Base-by-base conservation (phyloP, 1,140 invertebrate genomes). In the Eueides isabella region DNA sequence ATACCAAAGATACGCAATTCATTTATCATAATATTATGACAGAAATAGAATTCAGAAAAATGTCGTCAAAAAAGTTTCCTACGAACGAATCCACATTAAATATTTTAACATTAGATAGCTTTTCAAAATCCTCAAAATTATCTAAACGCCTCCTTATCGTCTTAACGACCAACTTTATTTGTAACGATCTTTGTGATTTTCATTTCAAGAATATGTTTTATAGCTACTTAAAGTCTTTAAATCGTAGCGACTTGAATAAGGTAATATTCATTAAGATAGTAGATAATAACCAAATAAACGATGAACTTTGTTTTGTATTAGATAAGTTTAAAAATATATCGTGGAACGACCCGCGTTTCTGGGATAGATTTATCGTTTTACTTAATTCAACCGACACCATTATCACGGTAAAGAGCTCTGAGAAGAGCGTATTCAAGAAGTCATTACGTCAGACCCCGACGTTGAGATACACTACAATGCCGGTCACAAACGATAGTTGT, bases 1-100 rank as follows among this genome's bases (percentile, higher is more conserved):
- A 97, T 91, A 96, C 96, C 79, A 96, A 97, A 88, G 97, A 98
- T 91, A 96, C 97, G 64, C 95, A 96, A 76, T 97, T 98, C 80
- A 96, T 97, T 5, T 94, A 96, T 16, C 94, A 97, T 81, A 96
- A 96, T 73, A 94, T 98, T 35, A 96, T 96, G 23, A 94, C 96
- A 0, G 96, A 97, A 81, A 90, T 98, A 70, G 97, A 98, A 85
- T 92, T 90, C 74, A 86, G 91, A 75, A 93, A 93, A 84, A 90
- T 93, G 88, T 76, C 85, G n/a, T 81, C 84, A 7, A 92, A 90
- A 83, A 93, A 90, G 67, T 75, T 86, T 66, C 81, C 86, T 26
- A 48, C 80, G 26, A 91, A 89, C 61, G 91, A 93, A 76, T 77
- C 86, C 44, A 81, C 89, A 7, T 74, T 93, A 14, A 93, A 93